These are phyloP conservation scores for Carapus acus DNA, from an alignment of 2,797 vertebrate genomes.

Conservation along the genomic window DNA sequence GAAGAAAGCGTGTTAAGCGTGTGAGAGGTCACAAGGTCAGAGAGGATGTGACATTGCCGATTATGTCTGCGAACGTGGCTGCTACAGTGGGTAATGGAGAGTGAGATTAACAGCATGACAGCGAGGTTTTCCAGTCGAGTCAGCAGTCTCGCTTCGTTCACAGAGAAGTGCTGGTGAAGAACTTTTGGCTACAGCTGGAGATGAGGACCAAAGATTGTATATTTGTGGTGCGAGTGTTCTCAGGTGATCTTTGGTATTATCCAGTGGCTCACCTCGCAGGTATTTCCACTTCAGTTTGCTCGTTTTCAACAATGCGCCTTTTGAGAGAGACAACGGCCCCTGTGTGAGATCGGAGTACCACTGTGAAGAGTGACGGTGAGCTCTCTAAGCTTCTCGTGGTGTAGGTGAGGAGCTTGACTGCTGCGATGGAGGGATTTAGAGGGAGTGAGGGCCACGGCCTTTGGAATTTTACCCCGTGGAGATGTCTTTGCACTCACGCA, in stretches of 20 bases:
- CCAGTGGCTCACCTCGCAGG: too few relatives aligned
- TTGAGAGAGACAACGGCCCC: too few relatives aligned
- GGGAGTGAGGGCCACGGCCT: not conserved
- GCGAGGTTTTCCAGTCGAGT: constrained; percentile 4
- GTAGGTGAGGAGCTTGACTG: constrained; percentile 11
- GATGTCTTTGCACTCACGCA: too few relatives aligned
- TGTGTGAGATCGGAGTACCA: not conserved
- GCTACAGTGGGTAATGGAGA: constrained; percentile 1
- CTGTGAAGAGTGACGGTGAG: not conserved
- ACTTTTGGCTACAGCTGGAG: not conserved
- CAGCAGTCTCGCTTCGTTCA: not conserved
- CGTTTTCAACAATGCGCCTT: too few relatives aligned
- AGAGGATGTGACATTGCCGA: constrained; percentile 33
- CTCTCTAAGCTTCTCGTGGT: constrained; percentile 16
- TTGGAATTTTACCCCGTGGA: not conserved
- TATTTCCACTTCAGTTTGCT: too few relatives aligned
- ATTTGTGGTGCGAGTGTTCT: too few relatives aligned
- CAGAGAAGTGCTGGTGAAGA: too few relatives aligned
- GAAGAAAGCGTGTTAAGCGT: constrained; percentile 45
- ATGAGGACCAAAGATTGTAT: too few relatives aligned
- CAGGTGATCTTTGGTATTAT: too few relatives aligned
- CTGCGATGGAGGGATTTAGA: constrained; percentile 1
- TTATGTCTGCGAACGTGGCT: constrained; percentile 10
- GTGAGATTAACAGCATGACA: constrained; percentile 4
- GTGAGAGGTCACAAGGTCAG: constrained; percentile 53